Evolutionary conservation across 2,888 invertebrate species (phyloP).

Genomic region (Phrixothrix hirtus): DNA sequence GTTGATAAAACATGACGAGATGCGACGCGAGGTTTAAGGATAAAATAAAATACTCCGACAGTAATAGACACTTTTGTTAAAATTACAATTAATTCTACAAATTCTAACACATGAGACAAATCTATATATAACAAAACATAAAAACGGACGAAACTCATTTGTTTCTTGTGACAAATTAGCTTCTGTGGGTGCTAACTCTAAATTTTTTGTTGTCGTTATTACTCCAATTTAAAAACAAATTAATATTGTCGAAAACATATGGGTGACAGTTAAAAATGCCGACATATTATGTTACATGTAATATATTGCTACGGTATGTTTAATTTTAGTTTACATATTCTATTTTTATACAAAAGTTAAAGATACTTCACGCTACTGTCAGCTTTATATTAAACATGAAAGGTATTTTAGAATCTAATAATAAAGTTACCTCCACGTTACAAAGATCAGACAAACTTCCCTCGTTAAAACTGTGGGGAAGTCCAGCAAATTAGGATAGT

Average conservation of each 20-base stretch:
- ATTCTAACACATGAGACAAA: not conserved
- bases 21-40: too few species aligned
- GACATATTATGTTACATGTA: slow-evolving; percentile 22
- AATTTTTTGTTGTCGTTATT: slow-evolving; percentile 26
- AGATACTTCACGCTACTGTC: too few species aligned
- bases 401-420: too few species aligned
- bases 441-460: slow-evolving; percentile 17
- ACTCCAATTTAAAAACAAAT: slow-evolving; percentile 34
- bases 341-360: too few species aligned
- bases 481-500: slow-evolving; percentile 52
- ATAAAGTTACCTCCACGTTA: slow-evolving; percentile 9
- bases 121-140: slow-evolving; percentile 17
- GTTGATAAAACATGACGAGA: too few species aligned
- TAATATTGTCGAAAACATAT: slow-evolving; percentile 31
- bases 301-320: slow-evolving; percentile 25
- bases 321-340: slow-evolving; percentile 20
- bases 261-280: slow-evolving; percentile 22
- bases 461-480: slow-evolving; percentile 45
- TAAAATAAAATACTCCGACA: too few species aligned
- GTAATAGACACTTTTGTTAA: too few species aligned
- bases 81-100: too few species aligned
- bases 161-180: slow-evolving; percentile 29
- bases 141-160: slow-evolving; percentile 24
- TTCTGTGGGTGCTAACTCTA: slow-evolving; percentile 21
- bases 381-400: too few species aligned